Base-by-base conservation (phyloP, 2,888 invertebrate species). In the Adelognathus sp. region DNA sequence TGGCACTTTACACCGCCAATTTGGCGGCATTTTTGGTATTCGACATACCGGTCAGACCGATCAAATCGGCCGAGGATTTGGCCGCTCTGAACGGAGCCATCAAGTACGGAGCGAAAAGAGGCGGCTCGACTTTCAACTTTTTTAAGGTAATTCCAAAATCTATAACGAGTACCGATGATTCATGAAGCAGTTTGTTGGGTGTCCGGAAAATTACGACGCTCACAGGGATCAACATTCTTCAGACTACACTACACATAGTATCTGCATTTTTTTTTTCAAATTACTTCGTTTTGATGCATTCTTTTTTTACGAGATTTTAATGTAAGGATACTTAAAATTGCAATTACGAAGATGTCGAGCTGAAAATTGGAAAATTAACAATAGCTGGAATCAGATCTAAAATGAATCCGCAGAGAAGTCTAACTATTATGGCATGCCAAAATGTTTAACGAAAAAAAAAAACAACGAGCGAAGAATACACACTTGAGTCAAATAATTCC, bases 11-110 rank as follows among this genome's bases (percentile, higher is more conserved):
- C 88, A 98, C 98, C 0, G 98, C 98, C 7, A 98, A 98, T 91
- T 92, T 98, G 79, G 98, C 98, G n/a, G 98, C 98, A 1, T 98
- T 97, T 88, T 92, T 98, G 9, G 98, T 98, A 0, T 95, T 97
- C 0, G 97, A 97, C 89, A 94, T 95, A 0, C 54, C 79, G 0
- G 92, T 94, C 21, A 94, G 94, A 60, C 94, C 95, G 0, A 96
- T 96, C 67, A 94, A 96, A 87, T 95, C 94, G 88, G 97, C 97
- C 0, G 95, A 96, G 69, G 98, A 98, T 89, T 93, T 99, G 78
- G 95, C 97, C 0, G 94, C 93, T 84, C 97, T 97, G 82, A 95
- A 95, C 18, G 79, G 80, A 5, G 95, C 93, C 36, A 97, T 99
- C 46, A 94, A 95, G 84, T 99, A 98, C 89, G 99, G 99, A 0